Percentiles rank a stretch among this genome's conserved stretches.
Evolutionary conservation across 2,888 invertebrate species (phyloP).

Genomic region (Brachylomia viminalis): DNA sequence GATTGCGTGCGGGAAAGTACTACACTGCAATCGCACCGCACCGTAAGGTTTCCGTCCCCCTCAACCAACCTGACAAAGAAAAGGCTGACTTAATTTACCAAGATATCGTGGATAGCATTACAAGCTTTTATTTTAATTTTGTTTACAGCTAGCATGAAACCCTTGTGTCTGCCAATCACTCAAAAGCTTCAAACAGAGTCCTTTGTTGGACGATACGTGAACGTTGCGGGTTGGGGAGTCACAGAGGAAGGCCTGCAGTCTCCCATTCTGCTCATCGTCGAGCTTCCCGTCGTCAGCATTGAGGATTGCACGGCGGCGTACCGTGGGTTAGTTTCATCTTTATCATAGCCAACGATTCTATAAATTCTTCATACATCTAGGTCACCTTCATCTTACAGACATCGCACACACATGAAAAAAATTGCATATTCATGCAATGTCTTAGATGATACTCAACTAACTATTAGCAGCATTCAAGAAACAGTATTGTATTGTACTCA

Average conservation of each 20-base stretch:
- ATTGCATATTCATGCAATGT: too few relatives aligned
- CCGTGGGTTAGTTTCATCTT: slow-evolving; percentile 71
- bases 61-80: not conserved
- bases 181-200: slow-evolving; percentile 73
- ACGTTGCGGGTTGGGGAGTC: slow-evolving; percentile 91
- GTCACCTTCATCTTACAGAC: not conserved
- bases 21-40: not conserved
- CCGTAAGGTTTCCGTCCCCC: not conserved
- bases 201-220: slow-evolving; percentile 74
- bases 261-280: slow-evolving; percentile 83
- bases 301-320: slow-evolving; percentile 75
- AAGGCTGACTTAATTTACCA: not conserved
- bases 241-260: slow-evolving; percentile 87
- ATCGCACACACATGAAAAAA: not conserved
- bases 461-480: not conserved
- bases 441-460: not conserved
- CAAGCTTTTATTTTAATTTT: not conserved
- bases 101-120: not conserved
- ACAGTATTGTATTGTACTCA: not conserved
- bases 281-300: slow-evolving; percentile 78
- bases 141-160: slow-evolving; percentile 81
- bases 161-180: slow-evolving; percentile 88
- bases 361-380: not conserved
- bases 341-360: not conserved
- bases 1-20: not conserved